Base-by-base conservation (phyloP, 2,888 invertebrate genomes). In the Eledona agricola region DNA sequence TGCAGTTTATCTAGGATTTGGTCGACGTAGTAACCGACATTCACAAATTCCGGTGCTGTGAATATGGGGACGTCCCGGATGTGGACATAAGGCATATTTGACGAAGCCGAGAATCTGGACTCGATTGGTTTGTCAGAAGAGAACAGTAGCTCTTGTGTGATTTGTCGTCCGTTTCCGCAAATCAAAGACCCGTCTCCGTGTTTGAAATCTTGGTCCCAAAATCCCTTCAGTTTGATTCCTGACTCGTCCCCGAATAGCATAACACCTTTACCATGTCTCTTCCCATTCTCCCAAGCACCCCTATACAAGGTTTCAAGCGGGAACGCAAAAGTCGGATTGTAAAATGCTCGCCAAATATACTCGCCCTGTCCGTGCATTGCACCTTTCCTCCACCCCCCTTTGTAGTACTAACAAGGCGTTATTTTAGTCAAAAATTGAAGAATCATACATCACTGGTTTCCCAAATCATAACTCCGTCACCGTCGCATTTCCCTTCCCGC, bases 401-500 rank as follows among this genome's bases (percentile, higher is more conserved):
- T 78, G 66, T 85, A 85, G 69, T 79, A 79, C 83, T 83, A 60
- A 22, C 73, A 51, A 9, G 20, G 9, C 11, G 12, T 29, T 35
- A 2, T 9, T 15, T 15, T 31, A n/a, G 1, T 23, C 23, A 13
- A 22, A 17, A 20, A n/a, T n/a, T 13, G 5, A 37, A 4, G 19
- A 12, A 9, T 4, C 3, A 70, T 69, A 83, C 82, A 64, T 84
- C 83, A 45, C 80, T 79, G 69, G 85, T 84, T 1, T 79, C 75
- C 83, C 83, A 84, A 59, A 81, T 76, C 80, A 84, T 82, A 11
- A 79, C 71, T 19, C 85, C 85, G 52, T 75, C 72, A n/a, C 85
- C 85, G 64, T 82, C 75, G 57, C 80, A 77, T 9, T 75, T 60
- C 40, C 79, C 79, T 37, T 74, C 65, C 22, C 77, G 71, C 83